Percentiles rank a stretch among this genome's conserved stretches.
Evolutionary conservation across 2,797 vertebrate species (phyloP).

Genomic region (Gobionotothen gibberifrons): DNA sequence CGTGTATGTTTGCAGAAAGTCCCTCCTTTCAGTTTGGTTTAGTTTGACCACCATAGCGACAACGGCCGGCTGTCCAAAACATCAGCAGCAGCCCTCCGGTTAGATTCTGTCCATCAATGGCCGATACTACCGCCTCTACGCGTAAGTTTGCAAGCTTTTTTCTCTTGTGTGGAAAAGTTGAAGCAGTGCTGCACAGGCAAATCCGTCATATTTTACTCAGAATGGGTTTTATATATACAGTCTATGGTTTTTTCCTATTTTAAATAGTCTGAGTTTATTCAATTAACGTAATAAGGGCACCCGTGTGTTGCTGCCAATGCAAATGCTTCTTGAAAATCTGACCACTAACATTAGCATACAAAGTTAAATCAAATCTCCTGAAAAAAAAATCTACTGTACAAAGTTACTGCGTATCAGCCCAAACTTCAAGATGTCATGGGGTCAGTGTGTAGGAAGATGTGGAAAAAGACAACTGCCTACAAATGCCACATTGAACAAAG

Average conservation of each 20-base stretch:
- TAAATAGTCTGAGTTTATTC: neutral
- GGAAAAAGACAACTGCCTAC: neutral
- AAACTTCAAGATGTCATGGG: neutral
- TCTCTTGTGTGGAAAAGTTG: too few species aligned
- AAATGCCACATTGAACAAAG: neutral
- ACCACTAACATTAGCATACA: too few species aligned
- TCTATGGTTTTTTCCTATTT: neutral
- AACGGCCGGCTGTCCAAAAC: neutral
- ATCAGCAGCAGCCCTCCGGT: neutral
- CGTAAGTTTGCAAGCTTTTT: slow-evolving; percentile 49
- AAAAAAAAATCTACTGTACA: neutral
- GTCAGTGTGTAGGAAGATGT: neutral
- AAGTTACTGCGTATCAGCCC: neutral
- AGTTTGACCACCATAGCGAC: slow-evolving; percentile 5
- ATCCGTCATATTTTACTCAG: too few species aligned
- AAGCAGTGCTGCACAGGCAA: fast-evolving
- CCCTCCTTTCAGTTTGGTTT: neutral
- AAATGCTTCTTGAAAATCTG: too few species aligned
- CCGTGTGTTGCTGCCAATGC: neutral
- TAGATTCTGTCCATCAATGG: slow-evolving; percentile 53
- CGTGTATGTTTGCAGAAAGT: slow-evolving; percentile 8
- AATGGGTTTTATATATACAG: too few species aligned
- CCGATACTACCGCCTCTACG: neutral
- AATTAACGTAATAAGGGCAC: neutral
- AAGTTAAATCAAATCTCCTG: neutral